These are phyloP conservation scores for Pollenia griseotomentosa DNA, from an alignment of 2,888 invertebrate genomes.

Conservation along the genomic window DNA sequence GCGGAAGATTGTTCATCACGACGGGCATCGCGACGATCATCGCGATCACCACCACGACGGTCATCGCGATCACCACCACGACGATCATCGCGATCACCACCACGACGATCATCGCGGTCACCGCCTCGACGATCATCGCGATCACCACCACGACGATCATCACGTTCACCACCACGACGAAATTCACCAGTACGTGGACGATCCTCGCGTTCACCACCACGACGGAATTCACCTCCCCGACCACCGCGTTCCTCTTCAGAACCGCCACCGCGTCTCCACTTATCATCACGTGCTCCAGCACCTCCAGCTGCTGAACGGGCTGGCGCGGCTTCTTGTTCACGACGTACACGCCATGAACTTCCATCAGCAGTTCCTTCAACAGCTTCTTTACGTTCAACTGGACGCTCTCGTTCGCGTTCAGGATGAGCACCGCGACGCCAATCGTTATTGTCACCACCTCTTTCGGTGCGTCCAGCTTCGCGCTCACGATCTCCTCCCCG, in stretches of 20 bases:
- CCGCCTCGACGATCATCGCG: constrained; percentile 70
- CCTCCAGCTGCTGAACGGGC: constrained; percentile 60
- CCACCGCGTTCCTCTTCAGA: constrained; percentile 73
- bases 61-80: constrained; percentile 74
- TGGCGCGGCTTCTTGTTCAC: constrained; percentile 74
- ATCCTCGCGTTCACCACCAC: constrained; percentile 70
- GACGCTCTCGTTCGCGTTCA: constrained; percentile 75
- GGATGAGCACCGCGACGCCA: constrained; percentile 72
- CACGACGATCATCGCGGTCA: constrained; percentile 74
- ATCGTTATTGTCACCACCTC: constrained; percentile 67
- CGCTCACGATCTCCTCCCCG: constrained; percentile 77
- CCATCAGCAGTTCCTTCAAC: constrained; percentile 73
- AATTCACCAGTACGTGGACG: constrained; percentile 69
- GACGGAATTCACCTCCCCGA: constrained; percentile 73
- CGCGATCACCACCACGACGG: constrained; percentile 74
- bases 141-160: constrained; percentile 73
- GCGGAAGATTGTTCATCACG: constrained; percentile 75
- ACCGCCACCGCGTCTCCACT: constrained; percentile 76
- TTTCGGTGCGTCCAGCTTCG: constrained; percentile 74
- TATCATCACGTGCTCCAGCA: constrained; percentile 72
- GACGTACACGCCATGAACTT: constrained; percentile 80
- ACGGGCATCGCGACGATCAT: constrained; percentile 72
- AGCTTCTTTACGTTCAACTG: constrained; percentile 75
- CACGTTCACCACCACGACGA: constrained; percentile 71
- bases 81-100: constrained; percentile 74